Base-by-base conservation (phyloP, 2,113 vertebrate species). In the Hydrochoerus hydrochaeris region DNA sequence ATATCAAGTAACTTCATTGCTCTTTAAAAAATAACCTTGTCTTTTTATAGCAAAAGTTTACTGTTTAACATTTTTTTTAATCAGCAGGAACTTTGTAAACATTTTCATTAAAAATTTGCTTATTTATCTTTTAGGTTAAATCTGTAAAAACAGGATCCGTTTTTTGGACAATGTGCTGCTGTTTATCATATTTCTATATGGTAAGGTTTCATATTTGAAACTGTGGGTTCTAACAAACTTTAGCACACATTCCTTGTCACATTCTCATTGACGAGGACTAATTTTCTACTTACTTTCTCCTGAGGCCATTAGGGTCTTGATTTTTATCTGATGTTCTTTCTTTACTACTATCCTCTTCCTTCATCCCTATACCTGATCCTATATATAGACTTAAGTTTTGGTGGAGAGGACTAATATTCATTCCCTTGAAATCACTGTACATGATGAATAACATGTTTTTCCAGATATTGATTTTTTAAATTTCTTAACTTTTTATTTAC, bases 181-280 rank as follows among this genome's bases (percentile, higher is more conserved):
- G 99, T 94, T 98, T 99, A 85, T 99, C 99, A 19, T 99, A 99
- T 98, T 99, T 99, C 97, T 99, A 99, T 98, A 99, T 99, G 99
- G 99, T 99, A 99, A 99, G 99, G 96, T 80, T 94, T 95, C 49
- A 38, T 91, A 83, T 84, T 77, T 69, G 75, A 92, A 92, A 85
- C 52, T 28, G 1, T 46, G 58, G 80, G 12, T 11, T 85, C 54
- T 85, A 8, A 77, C 41, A 26, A 44, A 44, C 26, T 26, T 75
- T 22, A 77, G 26, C 28, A 30, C 44, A 77, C n/a, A 32, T 77
- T 77, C 6, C 92, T 19, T 11, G 52, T 88, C 92, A 41, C 54
- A 14, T 57, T 85, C 77, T 88, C 17, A 65, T 58, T 22, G 7
- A 14, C 2, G 1, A 60, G 35, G 49, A 35, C 75, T 91, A 12